phyloP scores from a whole-genome alignment of 2,797 vertebrate species.

The Enteromius radiatus region DNA sequence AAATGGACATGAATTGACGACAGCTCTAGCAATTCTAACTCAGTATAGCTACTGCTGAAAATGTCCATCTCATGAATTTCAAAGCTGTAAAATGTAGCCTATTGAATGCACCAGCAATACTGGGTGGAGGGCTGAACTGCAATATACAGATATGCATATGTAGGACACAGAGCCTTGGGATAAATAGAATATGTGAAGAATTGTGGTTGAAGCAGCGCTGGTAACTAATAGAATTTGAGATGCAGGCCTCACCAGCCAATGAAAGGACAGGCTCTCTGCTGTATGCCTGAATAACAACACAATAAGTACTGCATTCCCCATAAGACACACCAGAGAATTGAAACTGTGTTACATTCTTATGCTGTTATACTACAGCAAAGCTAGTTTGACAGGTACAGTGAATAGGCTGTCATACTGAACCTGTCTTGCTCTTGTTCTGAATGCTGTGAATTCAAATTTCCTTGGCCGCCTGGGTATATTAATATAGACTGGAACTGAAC shows the following conservation, averaged over 20 bases:
- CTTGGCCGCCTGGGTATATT: not conserved
- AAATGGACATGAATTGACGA: conserved; percentile 10
- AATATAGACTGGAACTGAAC: conserved; percentile 4
- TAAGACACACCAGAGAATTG: not conserved
- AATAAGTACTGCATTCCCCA: conserved; percentile 12
- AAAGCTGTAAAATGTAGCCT: conserved; percentile 16
- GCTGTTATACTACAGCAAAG: conserved; percentile 6
- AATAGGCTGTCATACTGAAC: conserved; percentile 7
- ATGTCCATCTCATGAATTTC: conserved; percentile 1
- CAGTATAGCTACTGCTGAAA: not conserved
- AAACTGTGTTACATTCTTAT: not conserved
- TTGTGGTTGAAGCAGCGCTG: conserved; percentile 2
- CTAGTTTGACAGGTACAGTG: conserved; percentile 8
- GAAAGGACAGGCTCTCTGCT: not conserved
- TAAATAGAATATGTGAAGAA: conserved; percentile 37
- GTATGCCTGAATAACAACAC: conserved; percentile 25
- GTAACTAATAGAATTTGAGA: conserved; percentile 49
- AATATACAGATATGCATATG: conserved; percentile 40
- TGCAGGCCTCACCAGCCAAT: conserved; percentile 22
- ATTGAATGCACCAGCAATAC: not conserved
- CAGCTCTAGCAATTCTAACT: not conserved
- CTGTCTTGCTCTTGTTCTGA: not conserved
- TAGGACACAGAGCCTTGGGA: conserved; percentile 46
- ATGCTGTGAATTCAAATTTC: conserved; percentile 2
- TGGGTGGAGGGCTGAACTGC: not conserved